Evolutionary conservation across 2,888 invertebrate species (phyloP).

Genomic region (Eilema depressum): DNA sequence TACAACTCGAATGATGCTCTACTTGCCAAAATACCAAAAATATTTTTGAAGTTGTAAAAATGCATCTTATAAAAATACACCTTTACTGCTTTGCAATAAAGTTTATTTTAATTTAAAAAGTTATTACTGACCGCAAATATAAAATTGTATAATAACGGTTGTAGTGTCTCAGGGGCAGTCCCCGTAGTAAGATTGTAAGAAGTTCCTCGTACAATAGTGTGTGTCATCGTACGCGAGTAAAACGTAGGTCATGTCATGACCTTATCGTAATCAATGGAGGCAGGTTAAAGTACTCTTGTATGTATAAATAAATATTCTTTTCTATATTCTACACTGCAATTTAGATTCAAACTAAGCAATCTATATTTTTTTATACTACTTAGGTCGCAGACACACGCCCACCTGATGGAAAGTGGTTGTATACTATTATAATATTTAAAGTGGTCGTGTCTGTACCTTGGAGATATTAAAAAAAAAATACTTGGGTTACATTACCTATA

Average conservation of each 20-base stretch:
- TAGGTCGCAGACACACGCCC: no score
- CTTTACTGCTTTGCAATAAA: not conserved
- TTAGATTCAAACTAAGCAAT: no score
- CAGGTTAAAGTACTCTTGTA: not conserved
- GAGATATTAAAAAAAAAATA: no score
- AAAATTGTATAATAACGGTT: conserved; percentile 3
- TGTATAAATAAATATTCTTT: no score
- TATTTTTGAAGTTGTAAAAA: not conserved
- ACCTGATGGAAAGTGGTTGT: no score
- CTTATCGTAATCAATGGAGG: not conserved
- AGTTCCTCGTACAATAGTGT: not conserved
- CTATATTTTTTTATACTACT: no score
- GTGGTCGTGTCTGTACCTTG: no score
- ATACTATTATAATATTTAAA: no score
- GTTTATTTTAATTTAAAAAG: not conserved
- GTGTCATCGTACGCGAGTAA: not conserved
- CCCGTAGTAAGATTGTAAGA: not conserved
- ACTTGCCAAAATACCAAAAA: not conserved
- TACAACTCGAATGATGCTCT: conserved; percentile 32
- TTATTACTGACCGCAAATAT: not conserved
- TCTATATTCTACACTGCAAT: no score
- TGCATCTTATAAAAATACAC: not conserved
- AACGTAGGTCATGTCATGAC: not conserved
- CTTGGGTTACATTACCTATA: no score
- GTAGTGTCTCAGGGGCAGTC: not conserved